These are phyloP conservation scores for Eulemur mongoz DNA, from an alignment of 2,797 vertebrate genomes.

Conservation along the genomic window DNA sequence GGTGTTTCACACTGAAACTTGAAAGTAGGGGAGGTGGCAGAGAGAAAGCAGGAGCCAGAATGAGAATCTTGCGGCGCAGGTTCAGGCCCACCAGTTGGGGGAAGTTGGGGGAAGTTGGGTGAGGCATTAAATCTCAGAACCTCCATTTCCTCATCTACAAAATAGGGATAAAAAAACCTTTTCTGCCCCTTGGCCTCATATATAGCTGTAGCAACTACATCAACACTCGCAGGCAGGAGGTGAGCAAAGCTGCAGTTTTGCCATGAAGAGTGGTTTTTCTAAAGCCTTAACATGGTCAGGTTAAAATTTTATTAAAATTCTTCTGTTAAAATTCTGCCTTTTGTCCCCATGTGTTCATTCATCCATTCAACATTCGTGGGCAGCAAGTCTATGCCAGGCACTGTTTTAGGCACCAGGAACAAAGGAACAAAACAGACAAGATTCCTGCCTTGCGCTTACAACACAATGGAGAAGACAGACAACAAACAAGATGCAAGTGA, in stretches of 20 bases:
- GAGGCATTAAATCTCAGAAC: background rate
- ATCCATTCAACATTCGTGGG: background rate
- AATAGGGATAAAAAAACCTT: rapidly evolving
- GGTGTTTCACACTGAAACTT: background rate
- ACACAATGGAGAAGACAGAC: background rate
- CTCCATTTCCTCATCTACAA: background rate
- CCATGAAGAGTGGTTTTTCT: background rate
- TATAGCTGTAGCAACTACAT: background rate
- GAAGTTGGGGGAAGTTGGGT: background rate
- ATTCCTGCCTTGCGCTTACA: background rate
- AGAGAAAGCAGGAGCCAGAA: background rate
- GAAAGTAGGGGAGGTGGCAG: background rate
- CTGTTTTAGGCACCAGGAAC: background rate
- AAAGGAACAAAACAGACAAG: background rate
- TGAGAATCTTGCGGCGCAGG: rapidly evolving
- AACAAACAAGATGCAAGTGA: background rate
- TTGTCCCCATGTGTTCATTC: background rate
- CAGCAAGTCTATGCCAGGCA: background rate
- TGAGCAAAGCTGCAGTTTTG: background rate
- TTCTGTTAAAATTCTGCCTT: background rate
- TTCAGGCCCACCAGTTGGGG: no score
- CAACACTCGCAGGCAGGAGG: background rate
- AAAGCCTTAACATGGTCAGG: background rate
- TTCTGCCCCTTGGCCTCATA: background rate
- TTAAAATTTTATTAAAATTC: background rate